phyloP scores from a whole-genome alignment of 2,797 vertebrate species.

The Iguana delicatissima region DNA sequence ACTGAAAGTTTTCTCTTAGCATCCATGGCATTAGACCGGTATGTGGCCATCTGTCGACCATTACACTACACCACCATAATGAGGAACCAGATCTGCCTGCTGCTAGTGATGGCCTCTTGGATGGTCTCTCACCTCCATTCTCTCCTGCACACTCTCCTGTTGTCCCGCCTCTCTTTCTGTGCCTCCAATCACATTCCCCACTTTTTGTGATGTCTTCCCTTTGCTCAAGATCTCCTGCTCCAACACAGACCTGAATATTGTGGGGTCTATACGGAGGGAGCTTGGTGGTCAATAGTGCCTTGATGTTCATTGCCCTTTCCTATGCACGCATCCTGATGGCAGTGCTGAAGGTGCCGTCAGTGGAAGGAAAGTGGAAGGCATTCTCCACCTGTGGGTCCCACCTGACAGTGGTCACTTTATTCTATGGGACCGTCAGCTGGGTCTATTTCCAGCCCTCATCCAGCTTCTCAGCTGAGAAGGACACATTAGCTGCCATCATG shows the following conservation, averaged over 20 bases:
- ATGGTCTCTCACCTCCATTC: slow-evolving; percentile 64
- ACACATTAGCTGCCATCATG: too few species aligned
- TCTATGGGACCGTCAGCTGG: slow-evolving; percentile 54
- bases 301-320: neutral
- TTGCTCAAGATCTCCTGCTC: slow-evolving; percentile 72
- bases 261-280: slow-evolving; percentile 34
- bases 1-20: slow-evolving; percentile 71
- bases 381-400: slow-evolving; percentile 19
- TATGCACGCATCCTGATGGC: slow-evolving; percentile 21
- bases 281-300: slow-evolving; percentile 9
- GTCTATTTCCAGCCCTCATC: slow-evolving; percentile 58
- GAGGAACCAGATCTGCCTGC: slow-evolving; percentile 41
- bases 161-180: slow-evolving; percentile 72
- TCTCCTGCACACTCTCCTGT: slow-evolving; percentile 68
- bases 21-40: slow-evolving; percentile 73
- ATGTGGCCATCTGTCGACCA: slow-evolving; percentile 71
- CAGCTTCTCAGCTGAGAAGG: neutral
- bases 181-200: slow-evolving; percentile 62
- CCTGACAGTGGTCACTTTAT: slow-evolving; percentile 50
- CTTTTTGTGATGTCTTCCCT: slow-evolving; percentile 75
- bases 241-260: slow-evolving; percentile 67
- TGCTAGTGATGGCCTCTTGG: slow-evolving; percentile 61
- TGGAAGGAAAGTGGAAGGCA: slow-evolving; percentile 50
- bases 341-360: slow-evolving; percentile 51
- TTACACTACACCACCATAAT: slow-evolving; percentile 67